Evolutionary conservation across 2,797 vertebrate genomes (phyloP), one percentile per base, ranked within the genome.

Genomic region (Argentina silus): DNA sequence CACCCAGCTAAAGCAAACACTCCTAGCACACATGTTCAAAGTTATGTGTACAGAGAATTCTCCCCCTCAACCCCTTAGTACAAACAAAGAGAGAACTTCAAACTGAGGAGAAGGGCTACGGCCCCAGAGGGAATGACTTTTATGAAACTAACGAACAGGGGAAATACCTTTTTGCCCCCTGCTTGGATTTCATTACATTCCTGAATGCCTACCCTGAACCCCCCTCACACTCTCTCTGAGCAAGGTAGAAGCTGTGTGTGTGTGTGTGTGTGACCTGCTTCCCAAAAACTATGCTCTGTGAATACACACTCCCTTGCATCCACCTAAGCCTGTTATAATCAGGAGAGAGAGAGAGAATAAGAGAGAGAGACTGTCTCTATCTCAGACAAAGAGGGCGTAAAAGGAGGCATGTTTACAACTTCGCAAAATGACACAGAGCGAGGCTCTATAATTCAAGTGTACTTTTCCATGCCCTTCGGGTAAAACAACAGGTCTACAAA

Each of bases 131-230:
- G 59, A 15, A 42, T 42, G 23, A 23, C 23, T 7, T 15, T 42
- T 61, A 23, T 61, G 59, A 36, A 61, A 36, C 9, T 61, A 14
- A 36, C 27, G 23, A 66, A 48, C 43, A 45, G n/a, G 27, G 23
- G 23, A 59, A 63, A 51, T 42, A 63, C 45, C 47, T 19, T 59
- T 43, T 62, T 14, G 47, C 59, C 59, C 36, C 64, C 53, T 50
- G 55, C 55, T 43, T 43, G 65, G 56, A 74, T 67, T 74, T 74
- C 27, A 74, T 68, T 68, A 67, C 72, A 74, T 74, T 74, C 66
- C 44, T 45, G 21, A 43, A 50, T 53, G 44, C 63, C 44, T 53
- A 27, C 60, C 47, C 36, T n/a, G 10, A 17, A 10, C 21, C 23
- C 69, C 19, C 23, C 57, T 42, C 47, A 50, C 60, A 51, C 5